Evolutionary conservation across 1,140 invertebrate genomes (phyloP).

Genomic region (Ganaspis sp.): DNA sequence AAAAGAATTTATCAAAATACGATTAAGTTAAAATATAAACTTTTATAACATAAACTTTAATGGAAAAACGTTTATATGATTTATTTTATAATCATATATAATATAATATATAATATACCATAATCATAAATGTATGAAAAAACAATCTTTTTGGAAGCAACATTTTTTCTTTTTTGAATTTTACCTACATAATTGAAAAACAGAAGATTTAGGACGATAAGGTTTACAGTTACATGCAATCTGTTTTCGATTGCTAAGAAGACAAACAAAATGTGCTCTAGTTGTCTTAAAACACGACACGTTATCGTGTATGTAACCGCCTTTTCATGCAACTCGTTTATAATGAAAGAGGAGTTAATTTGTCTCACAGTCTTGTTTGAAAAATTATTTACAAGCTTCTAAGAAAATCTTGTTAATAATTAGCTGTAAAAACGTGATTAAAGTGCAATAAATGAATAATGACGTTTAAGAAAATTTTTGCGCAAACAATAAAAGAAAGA

Average conservation of each 20-base stretch:
- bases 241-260: slow-evolving; percentile 60
- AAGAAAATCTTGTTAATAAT: not conserved
- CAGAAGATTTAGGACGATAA: slow-evolving; percentile 15
- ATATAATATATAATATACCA: no score
- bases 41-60: no score
- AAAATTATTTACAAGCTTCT: not conserved
- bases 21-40: no score
- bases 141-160: no score
- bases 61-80: no score
- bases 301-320: slow-evolving; percentile 41
- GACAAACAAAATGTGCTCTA: slow-evolving; percentile 53
- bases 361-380: not conserved
- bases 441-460: not conserved
- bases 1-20: no score
- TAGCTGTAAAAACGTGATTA: not conserved
- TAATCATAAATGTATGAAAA: no score
- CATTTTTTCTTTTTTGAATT: no score
- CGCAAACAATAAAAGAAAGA: not conserved
- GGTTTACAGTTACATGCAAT: slow-evolving; percentile 42
- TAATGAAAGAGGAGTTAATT: slow-evolving; percentile 11
- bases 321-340: slow-evolving; percentile 35
- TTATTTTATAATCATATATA: no score
- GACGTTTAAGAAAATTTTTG: not conserved
- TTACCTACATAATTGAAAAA: not conserved
- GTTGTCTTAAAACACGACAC: slow-evolving; percentile 45